Evolutionary conservation across 2,797 vertebrate species (phyloP).

Genomic region (Cygnus olor): DNA sequence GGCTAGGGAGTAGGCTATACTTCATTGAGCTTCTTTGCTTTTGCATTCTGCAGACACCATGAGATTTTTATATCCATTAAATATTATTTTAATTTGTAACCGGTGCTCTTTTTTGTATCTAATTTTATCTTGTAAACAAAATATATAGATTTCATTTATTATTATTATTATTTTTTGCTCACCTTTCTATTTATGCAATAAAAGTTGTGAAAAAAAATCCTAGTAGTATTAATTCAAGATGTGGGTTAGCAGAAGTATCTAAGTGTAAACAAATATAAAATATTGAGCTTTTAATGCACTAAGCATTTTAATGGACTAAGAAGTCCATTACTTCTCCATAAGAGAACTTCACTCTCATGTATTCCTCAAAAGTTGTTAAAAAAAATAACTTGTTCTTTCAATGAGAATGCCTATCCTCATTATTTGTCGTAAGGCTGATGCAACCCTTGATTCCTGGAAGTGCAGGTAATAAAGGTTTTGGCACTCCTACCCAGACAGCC

Average conservation of each 20-base stretch:
- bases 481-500: background rate
- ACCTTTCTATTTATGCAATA: background rate
- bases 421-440: background rate
- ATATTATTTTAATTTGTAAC: slow-evolving; percentile 39
- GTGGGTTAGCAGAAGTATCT: background rate
- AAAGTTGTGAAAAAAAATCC: slow-evolving; percentile 2
- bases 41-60: background rate
- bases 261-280: slow-evolving; percentile 3
- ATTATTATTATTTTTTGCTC: background rate
- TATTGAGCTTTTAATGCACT: background rate
- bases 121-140: slow-evolving; percentile 21
- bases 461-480: background rate
- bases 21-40: background rate
- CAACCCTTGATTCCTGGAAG: background rate
- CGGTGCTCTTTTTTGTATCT: background rate
- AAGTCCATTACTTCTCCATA: background rate
- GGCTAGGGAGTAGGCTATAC: background rate
- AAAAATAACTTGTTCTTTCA: background rate
- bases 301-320: background rate
- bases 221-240: slow-evolving; percentile 13
- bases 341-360: background rate
- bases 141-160: slow-evolving; percentile 34
- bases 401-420: background rate
- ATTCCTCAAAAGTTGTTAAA: slow-evolving; percentile 5
- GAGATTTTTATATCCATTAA: background rate